Percentiles rank a stretch among this genome's conserved stretches.
phyloP scores from a whole-genome alignment of 2,797 vertebrate species.

The Rhinoraja longicauda region DNA sequence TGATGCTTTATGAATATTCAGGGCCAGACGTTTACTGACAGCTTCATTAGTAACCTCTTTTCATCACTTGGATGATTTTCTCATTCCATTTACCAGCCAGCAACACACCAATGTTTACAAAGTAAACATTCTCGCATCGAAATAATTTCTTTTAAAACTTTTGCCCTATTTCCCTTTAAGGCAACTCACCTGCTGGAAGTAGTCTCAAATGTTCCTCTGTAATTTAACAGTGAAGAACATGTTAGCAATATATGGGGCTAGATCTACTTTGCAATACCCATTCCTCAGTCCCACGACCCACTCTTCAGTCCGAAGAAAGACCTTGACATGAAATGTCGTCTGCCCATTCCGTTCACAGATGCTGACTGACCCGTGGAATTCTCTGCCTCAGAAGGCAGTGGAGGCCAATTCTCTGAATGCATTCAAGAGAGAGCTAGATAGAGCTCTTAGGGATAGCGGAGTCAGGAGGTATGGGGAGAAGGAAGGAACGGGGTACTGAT shows the following conservation, averaged over 20 bases:
- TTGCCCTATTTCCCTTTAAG: neutral
- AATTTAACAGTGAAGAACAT: neutral
- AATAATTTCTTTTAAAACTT: neutral
- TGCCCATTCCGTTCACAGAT: no score
- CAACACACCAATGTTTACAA: neutral
- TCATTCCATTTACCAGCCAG: neutral
- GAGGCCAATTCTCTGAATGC: no score
- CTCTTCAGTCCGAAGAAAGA: no score
- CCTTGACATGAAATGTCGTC: no score
- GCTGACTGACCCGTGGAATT: no score
- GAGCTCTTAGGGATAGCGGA: no score
- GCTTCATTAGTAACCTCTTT: neutral
- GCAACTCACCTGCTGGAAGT: neutral
- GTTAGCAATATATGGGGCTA: neutral
- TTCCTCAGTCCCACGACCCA: no score
- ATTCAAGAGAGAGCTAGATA: no score
- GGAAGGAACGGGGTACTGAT: no score
- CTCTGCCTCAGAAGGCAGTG: no score
- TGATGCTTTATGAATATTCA: conserved; percentile 27
- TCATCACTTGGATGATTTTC: neutral
- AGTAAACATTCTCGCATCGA: neutral
- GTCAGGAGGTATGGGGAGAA: no score
- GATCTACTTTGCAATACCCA: no score
- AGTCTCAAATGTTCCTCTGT: neutral
- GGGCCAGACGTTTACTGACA: neutral